A percentile compares a stretch with the other conserved stretches of the same genome.
Evolutionary conservation across 2,113 vertebrate species (phyloP).

Genomic region (Nyctereutes procyonoides): DNA sequence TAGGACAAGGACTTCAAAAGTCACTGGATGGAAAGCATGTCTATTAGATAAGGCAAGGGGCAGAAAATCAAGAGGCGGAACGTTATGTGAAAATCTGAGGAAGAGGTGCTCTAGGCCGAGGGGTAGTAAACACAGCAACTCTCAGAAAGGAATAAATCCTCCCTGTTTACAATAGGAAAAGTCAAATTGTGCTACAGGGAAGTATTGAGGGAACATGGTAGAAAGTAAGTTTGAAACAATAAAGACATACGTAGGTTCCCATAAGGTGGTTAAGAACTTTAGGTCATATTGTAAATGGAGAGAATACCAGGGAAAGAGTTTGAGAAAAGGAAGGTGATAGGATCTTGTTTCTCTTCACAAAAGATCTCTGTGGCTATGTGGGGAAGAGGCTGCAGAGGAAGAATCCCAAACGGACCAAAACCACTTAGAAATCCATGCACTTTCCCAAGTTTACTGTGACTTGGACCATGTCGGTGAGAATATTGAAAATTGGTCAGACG

Average conservation of each 20-base stretch:
- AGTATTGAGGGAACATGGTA: background rate
- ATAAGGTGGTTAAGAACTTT: background rate
- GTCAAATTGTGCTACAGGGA: background rate
- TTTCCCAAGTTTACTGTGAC: background rate
- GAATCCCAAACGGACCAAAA: background rate
- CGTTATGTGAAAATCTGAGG: background rate
- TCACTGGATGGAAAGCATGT: background rate
- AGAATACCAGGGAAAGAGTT: background rate
- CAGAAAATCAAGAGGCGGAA: background rate
- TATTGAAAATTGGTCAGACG: background rate
- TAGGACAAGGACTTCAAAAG: background rate
- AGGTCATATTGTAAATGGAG: background rate
- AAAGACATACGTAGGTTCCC: background rate
- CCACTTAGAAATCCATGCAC: background rate
- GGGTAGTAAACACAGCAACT: background rate
- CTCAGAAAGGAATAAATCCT: background rate
- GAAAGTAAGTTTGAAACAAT: background rate
- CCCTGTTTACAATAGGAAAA: background rate
- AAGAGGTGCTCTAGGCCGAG: background rate
- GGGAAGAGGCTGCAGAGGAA: background rate
- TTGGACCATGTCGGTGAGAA: background rate
- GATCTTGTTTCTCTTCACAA: background rate
- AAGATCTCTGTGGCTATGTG: background rate
- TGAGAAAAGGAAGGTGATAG: background rate
- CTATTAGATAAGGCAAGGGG: background rate